Base-by-base conservation (phyloP, 2,888 invertebrate species). In the Cheilosia scutellata region DNA sequence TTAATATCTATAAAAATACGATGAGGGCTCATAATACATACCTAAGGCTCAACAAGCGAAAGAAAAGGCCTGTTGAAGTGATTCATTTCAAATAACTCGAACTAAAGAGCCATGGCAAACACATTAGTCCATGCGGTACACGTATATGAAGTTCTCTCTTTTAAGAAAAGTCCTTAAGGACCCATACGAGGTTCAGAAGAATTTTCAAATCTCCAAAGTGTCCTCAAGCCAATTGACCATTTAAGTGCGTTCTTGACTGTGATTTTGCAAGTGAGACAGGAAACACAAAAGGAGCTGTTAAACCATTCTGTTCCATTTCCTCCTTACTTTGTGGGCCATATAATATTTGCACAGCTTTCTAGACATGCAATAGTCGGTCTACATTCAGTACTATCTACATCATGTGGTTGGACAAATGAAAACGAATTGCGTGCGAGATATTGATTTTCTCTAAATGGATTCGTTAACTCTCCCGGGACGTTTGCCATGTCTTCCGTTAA, bases 391-490 rank as follows among this genome's bases (percentile, higher is more conserved):
- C 55, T 44, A 20, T 31, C 16, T 29, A 11, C 13, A n/a, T 31
- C n/a, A 25, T 47, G 6, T 9, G 9, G 47, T 5, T 55, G 55
- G 25, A 55, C 55, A 68, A 53, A 42, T 25, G 65, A 29, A 51
- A 78, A 63, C 29, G 60, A 70, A 77, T 49, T 70, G 53, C 70
- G 70, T 70, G 70, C 62, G 53, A 70, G 40, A 49, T 78, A 70
- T 78, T 71, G 78, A 78, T 78, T 78, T 78, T 71, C 55, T 63
- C 25, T 25, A 47, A 78, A 71, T 63, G 55, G 47, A 65, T 63
- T 78, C 78, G 29, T 49, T 29, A 37, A 49, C 75, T 55, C 68
- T 70, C 42, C 13, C 20, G 25, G 47, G 37, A 47, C 58, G 51
- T 29, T 29, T 37, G 5, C 49, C 42, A 20, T 51, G 5, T 5